Base-by-base conservation (phyloP, 2,888 invertebrate species). In the Sturmia bella region DNA sequence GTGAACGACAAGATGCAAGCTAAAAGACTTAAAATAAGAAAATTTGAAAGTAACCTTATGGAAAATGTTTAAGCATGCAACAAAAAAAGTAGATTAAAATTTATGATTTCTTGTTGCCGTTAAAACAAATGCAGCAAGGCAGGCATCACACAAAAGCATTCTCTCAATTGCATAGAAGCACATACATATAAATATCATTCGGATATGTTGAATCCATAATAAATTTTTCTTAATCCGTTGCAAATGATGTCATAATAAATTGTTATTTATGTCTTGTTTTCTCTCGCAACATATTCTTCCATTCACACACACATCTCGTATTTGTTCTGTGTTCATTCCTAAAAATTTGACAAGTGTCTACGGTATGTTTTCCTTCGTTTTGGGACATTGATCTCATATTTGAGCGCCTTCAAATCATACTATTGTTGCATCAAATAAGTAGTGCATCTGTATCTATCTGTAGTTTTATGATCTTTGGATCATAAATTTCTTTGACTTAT, bases 191-290 rank as follows among this genome's bases (percentile, higher is more conserved):
- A 72, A 21, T 32, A 56, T 57, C 61, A 69, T 80, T 69, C 56
- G 63, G 69, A 61, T 54, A 61, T 63, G 69, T 74, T 37, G 57
- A 82, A 74, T 57, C 66, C 41, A 59, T 61, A 78, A 82, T 78
- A 82, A 82, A 82, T 78, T 70, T 63, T 78, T 70, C 52, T 78
- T 82, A 82, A 82, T 82, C 82, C 82, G 66, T 75, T 57, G 74
- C 64, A 77, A 73, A 75, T 75, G 59, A 82, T 82, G 78, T 78
- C 77, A 82, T 78, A 78, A 82, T 82, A 82, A 82, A 82, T 82
- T 72, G 74, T 82, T 78, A 82, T 82, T 82, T 82, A 82, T 75
- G 74, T 66, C 6, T 32, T 32, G 5, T 9, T 61, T 75, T 39
- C 9, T 13, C 45, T 70, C 41, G 59, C 41, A 57, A 63, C 68